Conservation (phyloP, 1,140 invertebrate species). For the Elysia chlorotica region DNA sequence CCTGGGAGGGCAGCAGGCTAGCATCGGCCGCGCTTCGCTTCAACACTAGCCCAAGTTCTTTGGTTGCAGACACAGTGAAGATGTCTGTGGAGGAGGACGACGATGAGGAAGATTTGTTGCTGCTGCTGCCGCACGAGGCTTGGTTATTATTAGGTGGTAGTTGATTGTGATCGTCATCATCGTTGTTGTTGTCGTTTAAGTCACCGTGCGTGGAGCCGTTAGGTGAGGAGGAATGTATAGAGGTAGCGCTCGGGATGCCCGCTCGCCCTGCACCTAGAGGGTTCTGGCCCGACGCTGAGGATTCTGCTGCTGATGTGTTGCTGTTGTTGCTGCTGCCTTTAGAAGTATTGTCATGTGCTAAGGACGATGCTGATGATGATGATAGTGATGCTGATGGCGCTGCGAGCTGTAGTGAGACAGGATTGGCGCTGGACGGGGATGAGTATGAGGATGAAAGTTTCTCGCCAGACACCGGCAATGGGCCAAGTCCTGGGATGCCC, state of each 20-base stretch:
- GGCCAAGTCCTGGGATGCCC: too few species aligned
- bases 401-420: background rate
- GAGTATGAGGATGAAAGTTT: constrained; percentile 5
- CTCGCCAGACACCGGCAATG: too few species aligned
- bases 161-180: constrained; percentile 17
- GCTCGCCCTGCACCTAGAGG: constrained; percentile 15
- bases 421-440: background rate
- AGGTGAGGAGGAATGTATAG: constrained; percentile 30
- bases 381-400: background rate
- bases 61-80: constrained; percentile 21
- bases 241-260: constrained; percentile 17
- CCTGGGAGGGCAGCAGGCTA: background rate
- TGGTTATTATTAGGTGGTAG: too few species aligned
- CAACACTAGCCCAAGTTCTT: constrained; percentile 25
- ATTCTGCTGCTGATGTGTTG: constrained; percentile 8
- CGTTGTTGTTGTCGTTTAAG: constrained; percentile 6
- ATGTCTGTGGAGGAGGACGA: constrained; percentile 15
- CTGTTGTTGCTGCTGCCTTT: constrained; percentile 7
- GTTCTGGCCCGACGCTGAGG: constrained; percentile 16
- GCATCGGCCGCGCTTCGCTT: constrained; percentile 24
- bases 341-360: too few species aligned
- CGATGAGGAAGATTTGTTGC: too few species aligned
- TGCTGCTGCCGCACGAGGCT: background rate
- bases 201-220: constrained; percentile 16
- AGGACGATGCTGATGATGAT: background rate